Conservation (phyloP, 2,113 vertebrate genomes). For the Erpornis zantholeuca region DNA sequence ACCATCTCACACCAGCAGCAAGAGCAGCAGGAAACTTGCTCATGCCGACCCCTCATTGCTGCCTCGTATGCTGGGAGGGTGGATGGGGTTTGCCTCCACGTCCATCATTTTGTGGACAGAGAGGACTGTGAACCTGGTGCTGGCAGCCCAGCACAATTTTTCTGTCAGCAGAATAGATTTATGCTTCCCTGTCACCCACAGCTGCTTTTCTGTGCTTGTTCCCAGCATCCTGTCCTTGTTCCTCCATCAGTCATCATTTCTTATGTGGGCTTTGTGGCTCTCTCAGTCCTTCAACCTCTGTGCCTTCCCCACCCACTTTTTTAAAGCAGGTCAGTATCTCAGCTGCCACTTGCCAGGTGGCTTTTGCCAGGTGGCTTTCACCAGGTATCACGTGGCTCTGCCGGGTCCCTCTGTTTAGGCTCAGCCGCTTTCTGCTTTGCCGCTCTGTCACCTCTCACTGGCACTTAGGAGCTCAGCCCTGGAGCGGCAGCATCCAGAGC, state of each 20-base stretch:
- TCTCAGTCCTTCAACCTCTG: not conserved
- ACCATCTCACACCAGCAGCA: accelerated
- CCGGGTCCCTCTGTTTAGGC: not conserved
- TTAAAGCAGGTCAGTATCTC: not conserved
- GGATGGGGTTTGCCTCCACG: not conserved
- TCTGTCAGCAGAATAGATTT: not conserved
- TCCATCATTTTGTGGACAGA: not conserved
- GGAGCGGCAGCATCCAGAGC: not conserved
- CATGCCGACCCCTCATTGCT: not conserved
- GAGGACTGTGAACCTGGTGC: not conserved
- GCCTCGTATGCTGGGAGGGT: not conserved
- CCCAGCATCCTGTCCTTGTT: not conserved
- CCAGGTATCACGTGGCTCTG: not conserved
- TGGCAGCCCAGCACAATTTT: not conserved
- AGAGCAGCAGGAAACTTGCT: not conserved
- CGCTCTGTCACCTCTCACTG: not conserved
- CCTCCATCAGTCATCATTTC: not conserved
- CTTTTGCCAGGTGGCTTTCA: not conserved
- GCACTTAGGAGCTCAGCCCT: not conserved
- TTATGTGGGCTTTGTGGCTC: not conserved
- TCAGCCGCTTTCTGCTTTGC: not conserved
- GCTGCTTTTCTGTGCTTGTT: not conserved
- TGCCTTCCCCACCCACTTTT: not conserved
- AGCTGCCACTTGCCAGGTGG: not conserved
- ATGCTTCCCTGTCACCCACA: not conserved